These are phyloP conservation scores for Tuberolachnus salignus DNA, from an alignment of 2,888 invertebrate genomes.

Conservation along the genomic window DNA sequence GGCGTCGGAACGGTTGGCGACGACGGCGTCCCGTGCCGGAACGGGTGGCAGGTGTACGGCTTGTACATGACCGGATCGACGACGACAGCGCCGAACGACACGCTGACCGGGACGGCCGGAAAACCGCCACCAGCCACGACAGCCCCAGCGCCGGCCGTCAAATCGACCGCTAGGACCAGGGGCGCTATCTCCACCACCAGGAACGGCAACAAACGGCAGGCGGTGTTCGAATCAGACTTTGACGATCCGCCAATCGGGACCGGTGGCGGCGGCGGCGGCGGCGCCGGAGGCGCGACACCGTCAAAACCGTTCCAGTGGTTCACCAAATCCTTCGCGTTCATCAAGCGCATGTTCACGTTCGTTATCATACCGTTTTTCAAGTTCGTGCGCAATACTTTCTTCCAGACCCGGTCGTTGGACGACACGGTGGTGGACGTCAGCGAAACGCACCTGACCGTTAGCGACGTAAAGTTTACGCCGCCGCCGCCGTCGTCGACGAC, in stretches of 20 bases:
- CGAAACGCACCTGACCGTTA: constrained; percentile 51
- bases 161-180: not conserved
- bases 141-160: not conserved
- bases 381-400: constrained; percentile 50
- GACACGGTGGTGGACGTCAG: constrained; percentile 54
- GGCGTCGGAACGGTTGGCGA: constrained; percentile 28
- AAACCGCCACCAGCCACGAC: not conserved
- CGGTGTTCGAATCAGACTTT: constrained; percentile 43
- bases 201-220: constrained; percentile 33
- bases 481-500: not conserved
- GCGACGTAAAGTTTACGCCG: constrained; percentile 24
- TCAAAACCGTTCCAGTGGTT: constrained; percentile 47
- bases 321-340: constrained; percentile 33
- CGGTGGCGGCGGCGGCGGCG: not conserved
- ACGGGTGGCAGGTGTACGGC: constrained; percentile 40
- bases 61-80: constrained; percentile 31
- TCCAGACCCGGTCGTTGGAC: constrained; percentile 47
- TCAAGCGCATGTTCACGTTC: constrained; percentile 50
- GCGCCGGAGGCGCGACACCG: not conserved
- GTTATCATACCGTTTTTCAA: constrained; percentile 54
- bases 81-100: not conserved
- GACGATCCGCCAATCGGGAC: not conserved
- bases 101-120: not conserved
- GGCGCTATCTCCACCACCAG: not conserved
- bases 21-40: constrained; percentile 36